Evolutionary conservation across 2,113 vertebrate species (phyloP).

Genomic region (Arizona elegans): DNA sequence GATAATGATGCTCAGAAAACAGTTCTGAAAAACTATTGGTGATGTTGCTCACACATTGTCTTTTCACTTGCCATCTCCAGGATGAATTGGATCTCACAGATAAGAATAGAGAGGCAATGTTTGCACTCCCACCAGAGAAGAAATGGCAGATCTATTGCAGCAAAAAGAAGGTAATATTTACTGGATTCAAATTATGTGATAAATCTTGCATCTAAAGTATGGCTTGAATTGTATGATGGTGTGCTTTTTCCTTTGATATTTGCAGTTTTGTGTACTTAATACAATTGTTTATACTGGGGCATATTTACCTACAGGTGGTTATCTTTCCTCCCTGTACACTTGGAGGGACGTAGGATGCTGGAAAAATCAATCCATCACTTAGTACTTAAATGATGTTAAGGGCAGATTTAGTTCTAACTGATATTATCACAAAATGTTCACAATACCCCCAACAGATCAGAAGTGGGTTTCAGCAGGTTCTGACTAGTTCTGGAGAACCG

Average conservation of each 20-base stretch:
- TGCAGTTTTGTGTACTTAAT: background rate
- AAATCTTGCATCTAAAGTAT: constrained; percentile 6
- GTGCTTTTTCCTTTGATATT: background rate
- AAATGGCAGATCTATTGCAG: constrained; percentile 99
- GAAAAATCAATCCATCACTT: background rate
- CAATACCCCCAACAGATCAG: background rate
- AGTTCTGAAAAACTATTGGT: background rate
- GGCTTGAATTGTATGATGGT: background rate
- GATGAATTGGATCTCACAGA: constrained; percentile 97
- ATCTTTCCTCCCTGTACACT: background rate
- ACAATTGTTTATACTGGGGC: background rate
- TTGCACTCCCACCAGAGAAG: constrained; percentile 94
- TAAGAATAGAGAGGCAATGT: constrained; percentile 96
- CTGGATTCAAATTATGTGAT: background rate
- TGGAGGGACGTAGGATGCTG: background rate
- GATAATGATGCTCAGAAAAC: background rate
- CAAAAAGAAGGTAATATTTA: constrained; percentile 88
- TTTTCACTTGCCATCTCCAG: constrained; percentile 63
- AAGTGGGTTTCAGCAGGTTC: no score
- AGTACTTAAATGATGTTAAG: background rate
- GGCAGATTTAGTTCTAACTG: background rate
- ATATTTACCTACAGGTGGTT: background rate
- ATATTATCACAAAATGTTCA: background rate
- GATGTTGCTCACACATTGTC: constrained; percentile 11
- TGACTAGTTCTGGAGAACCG: no score